Evolutionary conservation across 2,888 invertebrate genomes (phyloP), one percentile per base, ranked within the genome.

Genomic region (Eupithecia tripunctaria): DNA sequence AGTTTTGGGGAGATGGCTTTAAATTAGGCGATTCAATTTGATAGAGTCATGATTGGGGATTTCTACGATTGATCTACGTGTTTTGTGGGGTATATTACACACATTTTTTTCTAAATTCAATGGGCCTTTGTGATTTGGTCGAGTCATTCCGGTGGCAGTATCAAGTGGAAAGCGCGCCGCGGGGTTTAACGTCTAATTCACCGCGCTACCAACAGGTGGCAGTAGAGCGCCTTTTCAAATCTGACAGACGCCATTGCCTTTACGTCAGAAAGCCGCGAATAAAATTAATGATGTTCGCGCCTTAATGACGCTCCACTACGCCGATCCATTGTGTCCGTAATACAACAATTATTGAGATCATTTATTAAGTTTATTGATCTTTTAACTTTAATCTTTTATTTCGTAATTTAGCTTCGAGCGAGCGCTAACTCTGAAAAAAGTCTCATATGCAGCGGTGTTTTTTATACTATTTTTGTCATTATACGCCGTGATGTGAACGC

Each of bases 351-450:
- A 94, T 94, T 94, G 92, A 94, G 94, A 94, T 94, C 94, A 94
- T 94, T 94, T 94, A 94, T 94, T 94, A 94, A 94, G 94, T 94
- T 94, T 94, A 94, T 94, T 94, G 94, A 94, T 94, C 94, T 94
- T 94, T 94, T 94, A 94, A 93, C 89, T 94, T 64, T 94, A 94
- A 94, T 94, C 94, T 94, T 94, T 94, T 94, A 94, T 94, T 94
- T 94, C 92, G 94, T 94, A 94, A 94, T 94, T 94, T 94, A 92
- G 92, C 90, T 94, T 81, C 87, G 87, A 88, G 90, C 90, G 89
- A 91, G 91, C 90, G 93, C 93, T 92, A 93, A 93, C 89, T 92
- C 89, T 86, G 85, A 51, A 88, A 94, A 91, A 94, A 94, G 92
- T 91, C 93, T 94, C 92, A 93, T 94, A 94, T 93, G 93, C 92